Base-by-base conservation (phyloP, 2,113 vertebrate species). In the Eclectus roratus region DNA sequence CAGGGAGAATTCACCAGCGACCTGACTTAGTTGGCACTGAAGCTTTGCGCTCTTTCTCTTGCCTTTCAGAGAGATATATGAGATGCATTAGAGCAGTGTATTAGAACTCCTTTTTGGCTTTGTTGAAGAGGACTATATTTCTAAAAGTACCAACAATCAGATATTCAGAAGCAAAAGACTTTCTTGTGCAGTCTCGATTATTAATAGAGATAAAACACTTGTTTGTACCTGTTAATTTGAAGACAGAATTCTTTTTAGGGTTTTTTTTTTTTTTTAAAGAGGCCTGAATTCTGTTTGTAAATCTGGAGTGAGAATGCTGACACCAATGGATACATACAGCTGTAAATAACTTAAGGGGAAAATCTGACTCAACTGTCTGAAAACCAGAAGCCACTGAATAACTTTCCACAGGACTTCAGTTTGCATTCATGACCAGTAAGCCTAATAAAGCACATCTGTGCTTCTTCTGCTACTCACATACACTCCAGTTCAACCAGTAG, bases 41-140 rank as follows among this genome's bases (percentile, higher is more conserved):
- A 84, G 91, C 77, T 94, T 92, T 87, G 72, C 2, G 0, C 77
- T 93, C 91, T 92, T 95, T 96, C 80, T 95, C 77, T 94, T 85
- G 91, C 93, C 70, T 74, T 97, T 96, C 88, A 89, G 77, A 65
- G 90, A 97, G 92, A 96, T 96, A 94, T 96, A 96, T 81, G 95
- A 96, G 91, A 94, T 66, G 88, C 88, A 94, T 95, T 95, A 84
- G 24, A 88, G 88, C 88, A 82, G 65, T 93, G 88, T 96, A 92
- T 92, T 89, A 95, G 88, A 91, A 87, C 70, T 84, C 44, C 70
- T 92, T 95, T 93, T 88, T 92, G 86, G 77, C 83, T 95, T 95
- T 93, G 93, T 95, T 92, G 83, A 87, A 93, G 86, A 61, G 16
- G 56, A 89, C 93, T 84, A 0, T 92, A 92, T 94, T 95, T 92